phyloP scores from a whole-genome alignment of 2,797 vertebrate genomes.

The Pogoniulus pusillus region DNA sequence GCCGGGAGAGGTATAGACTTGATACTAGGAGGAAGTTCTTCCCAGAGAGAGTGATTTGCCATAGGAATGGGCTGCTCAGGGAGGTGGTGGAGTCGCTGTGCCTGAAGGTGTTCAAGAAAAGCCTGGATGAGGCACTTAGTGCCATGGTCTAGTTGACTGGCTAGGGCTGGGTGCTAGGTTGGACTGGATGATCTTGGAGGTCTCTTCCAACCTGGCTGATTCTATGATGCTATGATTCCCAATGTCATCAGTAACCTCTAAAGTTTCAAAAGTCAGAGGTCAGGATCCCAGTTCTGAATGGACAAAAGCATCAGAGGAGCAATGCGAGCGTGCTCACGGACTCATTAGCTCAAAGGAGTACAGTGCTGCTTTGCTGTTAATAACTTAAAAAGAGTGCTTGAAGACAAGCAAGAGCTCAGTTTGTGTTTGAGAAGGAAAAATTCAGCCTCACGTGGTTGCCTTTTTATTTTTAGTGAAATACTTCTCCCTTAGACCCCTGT shows the following conservation, averaged over 20 bases:
- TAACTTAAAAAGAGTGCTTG: conserved; percentile 20
- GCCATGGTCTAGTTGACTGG: too few species aligned
- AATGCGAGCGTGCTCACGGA: rapidly evolving
- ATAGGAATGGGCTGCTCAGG: too few species aligned
- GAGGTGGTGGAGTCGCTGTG: too few species aligned
- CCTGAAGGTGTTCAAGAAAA: too few species aligned
- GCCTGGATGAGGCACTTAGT: too few species aligned
- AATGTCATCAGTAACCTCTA: not conserved
- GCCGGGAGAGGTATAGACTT: too few species aligned
- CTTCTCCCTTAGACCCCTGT: conserved; percentile 61
- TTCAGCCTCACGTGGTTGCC: conserved; percentile 36
- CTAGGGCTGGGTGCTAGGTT: too few species aligned
- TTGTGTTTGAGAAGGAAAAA: conserved; percentile 53
- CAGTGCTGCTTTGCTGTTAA: conserved; percentile 21
- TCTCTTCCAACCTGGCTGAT: too few species aligned
- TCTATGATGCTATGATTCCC: too few species aligned
- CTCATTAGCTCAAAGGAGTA: conserved; percentile 13
- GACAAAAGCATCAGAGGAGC: not conserved
- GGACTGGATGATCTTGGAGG: too few species aligned
- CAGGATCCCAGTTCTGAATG: not conserved
- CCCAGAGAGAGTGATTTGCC: too few species aligned
- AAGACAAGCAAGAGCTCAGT: conserved; percentile 56
- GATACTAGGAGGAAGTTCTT: too few species aligned
- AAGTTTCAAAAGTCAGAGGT: not conserved
- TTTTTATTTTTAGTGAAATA: conserved; percentile 68